A percentile compares a stretch with the other conserved stretches of the same genome.
Evolutionary conservation across 2,888 invertebrate genomes (phyloP).

Genomic region (Patella depressa): DNA sequence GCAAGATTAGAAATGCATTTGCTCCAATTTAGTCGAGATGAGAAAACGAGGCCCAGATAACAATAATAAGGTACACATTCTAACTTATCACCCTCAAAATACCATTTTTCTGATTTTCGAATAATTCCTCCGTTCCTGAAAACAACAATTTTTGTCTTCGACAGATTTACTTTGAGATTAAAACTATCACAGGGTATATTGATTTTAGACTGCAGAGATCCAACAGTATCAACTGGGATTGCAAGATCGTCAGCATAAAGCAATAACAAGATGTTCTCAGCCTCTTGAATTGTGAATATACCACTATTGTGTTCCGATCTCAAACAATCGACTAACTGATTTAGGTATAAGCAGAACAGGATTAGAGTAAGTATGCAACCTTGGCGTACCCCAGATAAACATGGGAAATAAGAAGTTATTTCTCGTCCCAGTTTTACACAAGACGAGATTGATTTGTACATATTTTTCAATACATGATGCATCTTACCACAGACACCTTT

Average conservation of each 20-base stretch:
- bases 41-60: constrained; percentile 9
- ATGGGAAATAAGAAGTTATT: neutral
- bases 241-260: neutral
- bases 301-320: neutral
- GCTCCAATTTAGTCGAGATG: constrained; percentile 15
- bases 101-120: neutral
- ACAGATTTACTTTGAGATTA: constrained; percentile 4
- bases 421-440: too few species aligned
- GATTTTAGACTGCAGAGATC: neutral
- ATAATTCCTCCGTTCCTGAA: neutral
- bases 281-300: neutral
- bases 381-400: neutral
- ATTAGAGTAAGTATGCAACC: neutral
- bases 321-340: neutral
- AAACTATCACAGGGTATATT: constrained; percentile 13
- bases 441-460: neutral
- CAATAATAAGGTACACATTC: neutral
- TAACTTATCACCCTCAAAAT: neutral
- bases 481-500: neutral
- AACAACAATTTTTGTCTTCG: constrained; percentile 8
- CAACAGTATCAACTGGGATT: neutral
- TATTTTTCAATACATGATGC: neutral
- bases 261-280: neutral
- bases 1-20: neutral
- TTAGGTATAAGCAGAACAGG: neutral